A percentile compares a stretch with the other conserved stretches of the same genome.
phyloP scores from a whole-genome alignment of 2,888 invertebrate species.

The Heterodera filipjevi region DNA sequence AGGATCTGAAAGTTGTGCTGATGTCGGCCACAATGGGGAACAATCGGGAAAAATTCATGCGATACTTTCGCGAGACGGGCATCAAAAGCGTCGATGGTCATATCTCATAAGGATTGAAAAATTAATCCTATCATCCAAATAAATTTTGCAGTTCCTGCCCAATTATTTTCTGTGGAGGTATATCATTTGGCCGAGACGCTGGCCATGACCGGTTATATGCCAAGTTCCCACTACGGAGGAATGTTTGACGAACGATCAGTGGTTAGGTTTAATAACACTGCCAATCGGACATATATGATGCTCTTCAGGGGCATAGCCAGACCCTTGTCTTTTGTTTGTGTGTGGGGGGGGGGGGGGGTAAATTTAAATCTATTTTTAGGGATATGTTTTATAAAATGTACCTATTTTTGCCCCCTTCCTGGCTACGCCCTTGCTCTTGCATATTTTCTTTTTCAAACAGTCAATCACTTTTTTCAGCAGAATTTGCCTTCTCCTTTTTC shows the following conservation, averaged over 20 bases:
- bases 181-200: slow-evolving; percentile 57
- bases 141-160: slow-evolving; percentile 54
- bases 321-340: too few relatives aligned
- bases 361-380: too few relatives aligned
- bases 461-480: neutral
- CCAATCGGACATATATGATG: neutral
- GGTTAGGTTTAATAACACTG: too few relatives aligned
- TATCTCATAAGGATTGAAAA: slow-evolving; percentile 29
- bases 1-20: slow-evolving; percentile 73
- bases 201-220: slow-evolving; percentile 48
- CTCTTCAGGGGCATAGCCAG: too few relatives aligned
- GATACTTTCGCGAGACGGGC: slow-evolving; percentile 77
- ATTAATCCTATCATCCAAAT: too few relatives aligned
- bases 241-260: slow-evolving; percentile 24
- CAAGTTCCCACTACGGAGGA: slow-evolving; percentile 33
- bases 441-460: slow-evolving; percentile 9
- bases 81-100: slow-evolving; percentile 76
- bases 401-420: too few relatives aligned
- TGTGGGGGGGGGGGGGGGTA: too few relatives aligned
- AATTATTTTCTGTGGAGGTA: slow-evolving; percentile 53
- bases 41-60: slow-evolving; percentile 79
- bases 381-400: too few relatives aligned
- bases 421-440: neutral
- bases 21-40: slow-evolving; percentile 87
- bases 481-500: neutral